Evolutionary conservation across 1,140 invertebrate genomes (phyloP).

Genomic region (Idris sp.): DNA sequence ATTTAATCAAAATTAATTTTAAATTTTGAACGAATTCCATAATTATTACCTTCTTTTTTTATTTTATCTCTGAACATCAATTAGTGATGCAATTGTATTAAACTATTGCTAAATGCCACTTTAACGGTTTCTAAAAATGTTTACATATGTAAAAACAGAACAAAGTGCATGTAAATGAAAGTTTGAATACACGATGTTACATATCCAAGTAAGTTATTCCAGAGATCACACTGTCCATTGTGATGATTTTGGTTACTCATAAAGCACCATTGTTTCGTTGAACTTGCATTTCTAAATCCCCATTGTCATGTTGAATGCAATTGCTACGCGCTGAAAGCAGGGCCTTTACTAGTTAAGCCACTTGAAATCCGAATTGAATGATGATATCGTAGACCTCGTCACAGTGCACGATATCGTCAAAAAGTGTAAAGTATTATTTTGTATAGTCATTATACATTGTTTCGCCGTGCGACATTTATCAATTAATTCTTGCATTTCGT

Average conservation of each 20-base stretch:
- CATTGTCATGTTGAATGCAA: constrained; percentile 69
- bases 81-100: too few species aligned
- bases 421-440: constrained; percentile 35
- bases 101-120: too few species aligned
- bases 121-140: too few species aligned
- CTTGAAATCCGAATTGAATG: constrained; percentile 56
- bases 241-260: constrained; percentile 70
- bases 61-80: too few species aligned
- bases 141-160: too few species aligned
- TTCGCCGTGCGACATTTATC: constrained; percentile 10
- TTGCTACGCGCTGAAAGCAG: constrained; percentile 64
- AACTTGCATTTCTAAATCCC: constrained; percentile 73
- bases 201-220: constrained; percentile 40
- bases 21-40: too few species aligned
- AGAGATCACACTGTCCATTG: constrained; percentile 64
- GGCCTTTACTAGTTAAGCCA: constrained; percentile 61
- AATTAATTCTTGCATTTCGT: constrained; percentile 4
- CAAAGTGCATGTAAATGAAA: too few species aligned
- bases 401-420: constrained; percentile 31
- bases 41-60: too few species aligned
- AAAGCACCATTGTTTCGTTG: constrained; percentile 72
- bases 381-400: constrained; percentile 46
- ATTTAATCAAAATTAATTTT: too few species aligned
- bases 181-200: constrained; percentile 30
- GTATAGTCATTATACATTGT: constrained; percentile 25